Evolutionary conservation across 1,140 invertebrate species (phyloP), one percentile per base, ranked within the genome.

Genomic region (Metaphire vulgaris): DNA sequence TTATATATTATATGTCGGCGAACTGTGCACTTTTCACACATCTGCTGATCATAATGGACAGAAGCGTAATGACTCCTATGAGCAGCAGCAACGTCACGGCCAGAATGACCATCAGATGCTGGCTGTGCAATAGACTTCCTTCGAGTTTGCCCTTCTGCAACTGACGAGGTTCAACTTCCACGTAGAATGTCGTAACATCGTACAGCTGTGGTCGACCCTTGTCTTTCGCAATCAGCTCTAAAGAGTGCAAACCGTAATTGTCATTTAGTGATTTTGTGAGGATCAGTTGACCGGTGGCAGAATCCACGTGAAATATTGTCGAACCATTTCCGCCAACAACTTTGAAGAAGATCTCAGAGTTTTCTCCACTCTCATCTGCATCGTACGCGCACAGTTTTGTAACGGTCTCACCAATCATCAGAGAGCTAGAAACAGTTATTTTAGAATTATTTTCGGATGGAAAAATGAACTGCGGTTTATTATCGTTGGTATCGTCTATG

Each of bases 401-500:
- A 6, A 56, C 41, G 6, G 21, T 56, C 21, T 56, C 6, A 56
- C 41, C 41, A 56, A 56, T 56, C 21, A 21, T 21, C 21, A 21
- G 21, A 56, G 41, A 56, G 21, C 21, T 21, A 12, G 41, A 21
- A 56, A 56, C 41, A 21, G 21, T 21, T 21, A 56, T 6, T 12
- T 6, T 56, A 56, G 41, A 12, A 21, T 56, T 56, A 21, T 56
- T 56, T 56, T 56, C 41, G 41, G 6, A 12, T 21, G 41, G 41
- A 21, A 56, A 56, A 21, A 56, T 15, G 30, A 72, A 72, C 2
- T 2, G 12, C 16, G 70, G 70, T 15, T n/a, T 32, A 26, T 72
- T 26, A 31, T 72, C 70, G 33, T 72, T 72, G 6, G 33, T 31
- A 31, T 72, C 70, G 26, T 31, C n/a, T 2, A 72, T 26, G 26